These are phyloP conservation scores for Strongylocentrotus purpuratus DNA, from an alignment of 35 echinoderm and acorn worm species.

Conservation along the genomic window DNA sequence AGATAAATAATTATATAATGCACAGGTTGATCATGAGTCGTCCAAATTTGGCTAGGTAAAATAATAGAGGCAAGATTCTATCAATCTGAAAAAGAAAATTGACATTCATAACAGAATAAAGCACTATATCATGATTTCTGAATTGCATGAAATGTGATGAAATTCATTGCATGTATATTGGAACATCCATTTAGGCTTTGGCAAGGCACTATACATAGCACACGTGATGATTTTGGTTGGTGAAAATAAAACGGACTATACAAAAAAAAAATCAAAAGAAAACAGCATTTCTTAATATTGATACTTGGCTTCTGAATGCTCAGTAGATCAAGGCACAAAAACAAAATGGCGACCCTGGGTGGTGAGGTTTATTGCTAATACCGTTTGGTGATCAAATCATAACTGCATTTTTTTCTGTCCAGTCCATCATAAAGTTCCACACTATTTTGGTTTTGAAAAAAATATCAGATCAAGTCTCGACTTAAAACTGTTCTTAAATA, in stretches of 20 bases:
- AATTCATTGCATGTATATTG: not conserved
- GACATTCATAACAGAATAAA: not conserved
- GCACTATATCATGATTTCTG: not conserved
- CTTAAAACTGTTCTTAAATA: not conserved
- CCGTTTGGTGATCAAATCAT: constrained; percentile 23
- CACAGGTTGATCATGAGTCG: not conserved
- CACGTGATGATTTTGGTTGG: constrained; percentile 7
- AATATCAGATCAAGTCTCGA: not conserved
- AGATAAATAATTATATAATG: not conserved
- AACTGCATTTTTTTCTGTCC: not conserved
- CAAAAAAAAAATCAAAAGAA: not conserved
- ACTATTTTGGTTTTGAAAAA: not conserved
- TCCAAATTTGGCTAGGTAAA: not conserved
- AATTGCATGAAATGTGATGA: not conserved
- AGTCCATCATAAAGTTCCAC: not conserved
- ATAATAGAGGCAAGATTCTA: not conserved
- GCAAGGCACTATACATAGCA: constrained; percentile 40
- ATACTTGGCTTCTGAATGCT: not conserved
- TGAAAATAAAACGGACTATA: not conserved
- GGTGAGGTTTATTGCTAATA: not conserved
- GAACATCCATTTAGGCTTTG: not conserved
- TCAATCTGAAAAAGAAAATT: not conserved
- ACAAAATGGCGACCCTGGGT: constrained; percentile 2
- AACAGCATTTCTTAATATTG: not conserved
- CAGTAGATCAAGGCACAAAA: constrained; percentile 8